These are phyloP conservation scores for Leptosomus discolor DNA, from an alignment of 2,113 vertebrate species.

Conservation along the genomic window DNA sequence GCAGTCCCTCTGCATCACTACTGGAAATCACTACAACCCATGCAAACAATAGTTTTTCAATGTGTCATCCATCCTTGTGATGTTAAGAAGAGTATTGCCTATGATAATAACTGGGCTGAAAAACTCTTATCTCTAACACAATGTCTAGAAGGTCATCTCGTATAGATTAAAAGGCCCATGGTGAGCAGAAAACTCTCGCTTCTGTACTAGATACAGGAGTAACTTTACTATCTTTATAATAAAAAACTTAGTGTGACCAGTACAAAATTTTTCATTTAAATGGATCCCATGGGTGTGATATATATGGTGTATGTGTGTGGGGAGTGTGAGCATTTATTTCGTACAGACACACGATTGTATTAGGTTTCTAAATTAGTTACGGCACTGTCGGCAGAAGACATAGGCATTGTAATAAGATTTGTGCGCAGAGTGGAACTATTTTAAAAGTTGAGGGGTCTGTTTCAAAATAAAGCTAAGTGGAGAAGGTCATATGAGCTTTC, in stretches of 20 bases:
- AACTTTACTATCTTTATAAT: conserved; percentile 1
- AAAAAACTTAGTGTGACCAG: not conserved
- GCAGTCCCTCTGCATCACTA: not conserved
- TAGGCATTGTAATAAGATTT: not conserved
- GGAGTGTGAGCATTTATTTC: not conserved
- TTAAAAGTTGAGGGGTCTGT: not conserved
- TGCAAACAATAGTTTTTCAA: not conserved
- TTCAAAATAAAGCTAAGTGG: not conserved
- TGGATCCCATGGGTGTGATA: not conserved
- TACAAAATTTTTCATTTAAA: not conserved
- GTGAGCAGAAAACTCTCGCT: not conserved
- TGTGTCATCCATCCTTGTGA: not conserved
- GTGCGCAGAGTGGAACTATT: not conserved
- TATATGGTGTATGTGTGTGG: not conserved
- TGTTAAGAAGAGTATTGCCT: not conserved
- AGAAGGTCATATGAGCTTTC: not conserved
- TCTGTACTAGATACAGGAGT: not conserved
- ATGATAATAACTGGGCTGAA: not conserved
- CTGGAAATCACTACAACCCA: not conserved
- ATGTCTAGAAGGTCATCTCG: not conserved
- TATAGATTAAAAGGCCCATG: not conserved
- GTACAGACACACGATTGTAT: not conserved
- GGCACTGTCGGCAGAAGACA: not conserved
- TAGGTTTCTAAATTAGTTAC: conserved; percentile 22
- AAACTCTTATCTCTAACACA: not conserved